phyloP scores from a whole-genome alignment of 1,140 invertebrate species.

The Helicoverpa armigera region DNA sequence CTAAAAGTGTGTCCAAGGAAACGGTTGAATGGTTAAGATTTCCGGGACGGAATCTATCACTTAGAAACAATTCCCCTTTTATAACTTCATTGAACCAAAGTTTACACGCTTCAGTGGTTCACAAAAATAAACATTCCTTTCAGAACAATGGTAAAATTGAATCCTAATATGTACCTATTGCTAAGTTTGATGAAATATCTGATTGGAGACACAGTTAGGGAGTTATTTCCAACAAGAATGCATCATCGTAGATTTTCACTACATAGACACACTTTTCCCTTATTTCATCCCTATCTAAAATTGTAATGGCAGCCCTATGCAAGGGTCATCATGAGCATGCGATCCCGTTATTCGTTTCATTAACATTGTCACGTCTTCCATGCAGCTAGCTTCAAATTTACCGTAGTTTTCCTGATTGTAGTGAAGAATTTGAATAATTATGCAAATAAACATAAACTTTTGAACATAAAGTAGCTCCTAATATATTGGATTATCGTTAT shows the following conservation, averaged over 20 bases:
- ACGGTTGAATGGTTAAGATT: slow-evolving; percentile 44
- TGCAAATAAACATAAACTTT: slow-evolving; percentile 51
- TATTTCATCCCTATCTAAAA: slow-evolving; percentile 7
- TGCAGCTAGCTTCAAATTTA: not conserved
- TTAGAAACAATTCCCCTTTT: slow-evolving; percentile 11
- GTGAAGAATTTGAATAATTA: slow-evolving; percentile 54
- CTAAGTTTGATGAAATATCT: no score
- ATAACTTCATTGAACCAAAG: slow-evolving; percentile 14
- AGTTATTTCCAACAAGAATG: not conserved
- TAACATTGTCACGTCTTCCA: slow-evolving; percentile 63
- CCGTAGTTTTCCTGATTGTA: slow-evolving; percentile 31
- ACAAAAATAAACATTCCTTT: no score
- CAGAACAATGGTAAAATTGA: no score
- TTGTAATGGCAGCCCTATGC: slow-evolving; percentile 17
- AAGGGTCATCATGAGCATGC: slow-evolving; percentile 36
- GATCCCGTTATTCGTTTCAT: slow-evolving; percentile 65
- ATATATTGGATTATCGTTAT: slow-evolving; percentile 30
- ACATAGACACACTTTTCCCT: not conserved
- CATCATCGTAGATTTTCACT: not conserved
- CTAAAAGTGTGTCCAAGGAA: slow-evolving; percentile 24
- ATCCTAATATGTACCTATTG: no score
- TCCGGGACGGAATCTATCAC: slow-evolving; percentile 13
- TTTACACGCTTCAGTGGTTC: not conserved
- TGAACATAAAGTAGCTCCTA: slow-evolving; percentile 21
- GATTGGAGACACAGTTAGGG: not conserved